These are phyloP conservation scores for Cancer borealis DNA, from an alignment of 2,888 invertebrate genomes.

Conservation along the genomic window DNA sequence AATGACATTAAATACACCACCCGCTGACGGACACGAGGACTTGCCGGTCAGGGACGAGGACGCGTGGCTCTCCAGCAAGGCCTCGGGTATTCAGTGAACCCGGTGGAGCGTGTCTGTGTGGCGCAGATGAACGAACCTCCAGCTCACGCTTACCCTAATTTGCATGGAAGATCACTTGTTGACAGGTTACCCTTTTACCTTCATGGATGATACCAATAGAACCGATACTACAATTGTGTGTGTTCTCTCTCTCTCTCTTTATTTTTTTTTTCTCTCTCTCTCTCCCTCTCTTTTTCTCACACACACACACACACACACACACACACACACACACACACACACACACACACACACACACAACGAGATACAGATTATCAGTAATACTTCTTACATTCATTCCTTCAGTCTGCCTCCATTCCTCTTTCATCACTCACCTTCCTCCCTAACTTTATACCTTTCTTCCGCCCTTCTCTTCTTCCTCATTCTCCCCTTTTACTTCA, in stretches of 20 bases:
- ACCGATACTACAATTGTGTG: neutral
- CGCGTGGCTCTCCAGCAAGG: conserved; percentile 37
- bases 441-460: neutral
- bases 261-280: neutral
- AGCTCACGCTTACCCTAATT: conserved; percentile 50
- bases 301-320: conserved; percentile 44
- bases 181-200: conserved; percentile 48
- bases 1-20: conserved; percentile 69
- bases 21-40: conserved; percentile 28
- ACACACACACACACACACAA: conserved; percentile 48
- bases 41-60: neutral
- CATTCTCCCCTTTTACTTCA: neutral
- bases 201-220: neutral
- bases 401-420: neutral
- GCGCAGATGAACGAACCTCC: conserved; percentile 14
- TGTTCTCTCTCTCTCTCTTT: neutral
- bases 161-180: conserved; percentile 56
- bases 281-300: neutral
- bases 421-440: neutral
- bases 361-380: neutral
- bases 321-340: conserved; percentile 50
- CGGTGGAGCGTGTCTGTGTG: conserved; percentile 26
- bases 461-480: conserved; percentile 11
- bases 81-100: conserved; percentile 15
- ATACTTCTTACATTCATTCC: neutral